These are phyloP conservation scores for Pogonophryne albipinna DNA, from an alignment of 2,797 vertebrate species.

Conservation along the genomic window DNA sequence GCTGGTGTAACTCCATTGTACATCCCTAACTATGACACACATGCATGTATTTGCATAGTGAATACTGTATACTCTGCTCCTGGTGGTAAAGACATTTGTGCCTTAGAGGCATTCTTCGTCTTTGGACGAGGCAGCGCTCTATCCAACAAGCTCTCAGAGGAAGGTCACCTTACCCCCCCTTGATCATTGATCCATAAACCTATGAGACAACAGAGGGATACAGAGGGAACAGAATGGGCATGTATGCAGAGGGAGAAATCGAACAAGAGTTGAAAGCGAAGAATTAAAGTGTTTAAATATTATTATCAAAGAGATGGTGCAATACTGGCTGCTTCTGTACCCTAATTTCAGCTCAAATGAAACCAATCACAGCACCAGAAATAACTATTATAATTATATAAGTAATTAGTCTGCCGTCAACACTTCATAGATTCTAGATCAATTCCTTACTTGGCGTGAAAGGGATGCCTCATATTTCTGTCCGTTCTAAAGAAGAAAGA, in stretches of 20 bases:
- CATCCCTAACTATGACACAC: constrained; percentile 7
- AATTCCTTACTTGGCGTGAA: constrained; percentile 39
- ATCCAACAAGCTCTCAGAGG: constrained; percentile 26
- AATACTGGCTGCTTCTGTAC: constrained; percentile 3
- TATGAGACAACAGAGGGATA: constrained; percentile 33
- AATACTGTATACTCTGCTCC: constrained; percentile 7
- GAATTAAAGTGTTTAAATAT: constrained; percentile 38
- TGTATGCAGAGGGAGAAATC: constrained; percentile 5
- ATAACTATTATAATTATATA: constrained; percentile 24
- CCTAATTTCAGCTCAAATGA: constrained; percentile 13
- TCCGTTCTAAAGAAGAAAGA: constrained; percentile 3
- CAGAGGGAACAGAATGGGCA: constrained; percentile 4
- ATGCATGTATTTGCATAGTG: background rate
- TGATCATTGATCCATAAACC: constrained; percentile 68
- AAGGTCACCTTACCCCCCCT: constrained; percentile 70
- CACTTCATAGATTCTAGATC: constrained; percentile 51
- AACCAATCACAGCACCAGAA: background rate
- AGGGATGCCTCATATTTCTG: constrained; percentile 27
- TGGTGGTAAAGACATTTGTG: constrained; percentile 24
- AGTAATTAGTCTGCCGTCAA: constrained; percentile 38
- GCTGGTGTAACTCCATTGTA: background rate
- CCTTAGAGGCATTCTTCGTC: constrained; percentile 41
- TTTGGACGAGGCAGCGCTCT: constrained; percentile 35
- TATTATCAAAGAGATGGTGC: constrained; percentile 10
- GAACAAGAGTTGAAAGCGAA: constrained; percentile 26